Base-by-base conservation (phyloP, 2,888 invertebrate species). In the Dexiosoma caninum region DNA sequence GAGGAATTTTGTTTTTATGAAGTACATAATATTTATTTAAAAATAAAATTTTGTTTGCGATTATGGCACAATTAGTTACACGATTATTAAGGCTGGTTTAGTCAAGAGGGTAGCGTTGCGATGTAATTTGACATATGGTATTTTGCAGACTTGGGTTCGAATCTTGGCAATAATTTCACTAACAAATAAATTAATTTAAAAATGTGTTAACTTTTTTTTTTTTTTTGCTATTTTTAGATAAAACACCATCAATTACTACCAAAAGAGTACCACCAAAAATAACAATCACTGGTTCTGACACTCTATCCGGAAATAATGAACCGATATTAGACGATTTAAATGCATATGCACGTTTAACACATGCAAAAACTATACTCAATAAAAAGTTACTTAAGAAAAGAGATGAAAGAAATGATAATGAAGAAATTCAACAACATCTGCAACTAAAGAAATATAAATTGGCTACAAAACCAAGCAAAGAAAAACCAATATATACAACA, bases 291-390 rank as follows among this genome's bases (percentile, higher is more conserved):
- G 67, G 62, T 12, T 79, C 83, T 1, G 83, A 82, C 14, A 16
- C 74, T 9, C 14, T 53, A 0, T 16, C 62, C 7, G 55, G 71
- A 32, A 8, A 21, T 7, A 53, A 70, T 10, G 60, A 16, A 59
- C 40, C 12, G 55, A 12, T 59, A n/a, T 46, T 60, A 4, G 40
- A 8, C 0, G 35, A 42, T 55, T 53, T 71, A 37, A 37, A 30
- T 37, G 32, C 80, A 9, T 59, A 80, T 7, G 60, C 72, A 37
- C 84, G 84, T 51, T 75, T 85, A 49, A 53, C 71, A 6, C 83
- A 84, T 77, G 85, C 82, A 1, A 85, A 85, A 82, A 60, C 66
- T 60, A 30, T 85, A 21, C 60, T 85, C 0, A 81, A 84, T 44
- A 62, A 76, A 67, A 84, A 83, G 40, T 7, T 84, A 30, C 46